Percentiles rank a stretch among this genome's conserved stretches.
These are phyloP conservation scores for Lepidochitona cinerea DNA, from an alignment of 2,888 invertebrate genomes.

Conservation along the genomic window DNA sequence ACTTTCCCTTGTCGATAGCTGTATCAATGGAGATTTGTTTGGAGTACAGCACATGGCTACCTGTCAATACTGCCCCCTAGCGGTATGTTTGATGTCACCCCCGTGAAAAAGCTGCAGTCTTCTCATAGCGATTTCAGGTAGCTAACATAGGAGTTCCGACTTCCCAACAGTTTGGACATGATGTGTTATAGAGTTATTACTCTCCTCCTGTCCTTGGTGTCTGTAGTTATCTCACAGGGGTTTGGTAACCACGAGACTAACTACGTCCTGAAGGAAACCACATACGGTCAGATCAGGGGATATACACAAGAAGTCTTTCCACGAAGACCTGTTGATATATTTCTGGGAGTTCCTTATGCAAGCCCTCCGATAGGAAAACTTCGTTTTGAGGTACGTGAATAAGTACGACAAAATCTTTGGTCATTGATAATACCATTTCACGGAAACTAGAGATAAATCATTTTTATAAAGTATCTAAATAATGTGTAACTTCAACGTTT, in stretches of 20 bases:
- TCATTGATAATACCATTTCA: no score
- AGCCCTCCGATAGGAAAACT: slow-evolving; percentile 45
- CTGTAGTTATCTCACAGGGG: not conserved
- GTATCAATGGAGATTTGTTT: not conserved
- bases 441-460: no score
- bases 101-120: no score
- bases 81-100: not conserved
- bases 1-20: not conserved
- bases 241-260: not conserved
- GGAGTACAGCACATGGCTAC: not conserved
- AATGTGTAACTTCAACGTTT: no score
- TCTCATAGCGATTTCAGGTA: not conserved
- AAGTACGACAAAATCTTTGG: no score
- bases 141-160: not conserved
- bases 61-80: not conserved
- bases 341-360: slow-evolving; percentile 54
- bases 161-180: not conserved
- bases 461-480: no score
- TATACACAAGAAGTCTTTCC: slow-evolving; percentile 27
- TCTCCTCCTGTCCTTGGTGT: not conserved
- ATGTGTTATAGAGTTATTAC: no score
- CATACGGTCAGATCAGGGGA: slow-evolving; percentile 45
- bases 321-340: slow-evolving; percentile 37
- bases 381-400: slow-evolving; percentile 49
- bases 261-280: slow-evolving; percentile 34